Conservation (phyloP, 2,113 vertebrate genomes). For the Mastomys natalensis region DNA sequence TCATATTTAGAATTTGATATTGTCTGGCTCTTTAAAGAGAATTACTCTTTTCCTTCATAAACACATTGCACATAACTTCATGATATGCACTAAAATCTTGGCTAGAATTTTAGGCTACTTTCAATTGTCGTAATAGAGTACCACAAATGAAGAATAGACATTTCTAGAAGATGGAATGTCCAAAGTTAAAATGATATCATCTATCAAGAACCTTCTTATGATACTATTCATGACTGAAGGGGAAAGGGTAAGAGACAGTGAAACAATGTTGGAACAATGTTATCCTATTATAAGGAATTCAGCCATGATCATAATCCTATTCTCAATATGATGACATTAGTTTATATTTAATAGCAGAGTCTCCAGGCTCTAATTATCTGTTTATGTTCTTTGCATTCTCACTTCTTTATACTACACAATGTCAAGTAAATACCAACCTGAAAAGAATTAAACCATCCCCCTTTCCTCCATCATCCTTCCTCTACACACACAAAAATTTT, state of each 20-base stretch:
- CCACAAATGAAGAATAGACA: neutral
- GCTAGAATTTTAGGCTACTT: neutral
- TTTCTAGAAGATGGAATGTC: neutral
- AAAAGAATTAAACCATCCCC: no score
- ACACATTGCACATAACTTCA: neutral
- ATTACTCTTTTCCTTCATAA: neutral
- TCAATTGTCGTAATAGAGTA: neutral
- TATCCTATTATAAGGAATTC: neutral
- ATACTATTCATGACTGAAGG: neutral
- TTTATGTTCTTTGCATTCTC: neutral
- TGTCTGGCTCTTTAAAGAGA: neutral
- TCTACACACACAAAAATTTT: no score
- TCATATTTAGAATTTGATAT: neutral
- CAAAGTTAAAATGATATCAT: neutral
- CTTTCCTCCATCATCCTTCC: no score
- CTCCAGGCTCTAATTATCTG: neutral
- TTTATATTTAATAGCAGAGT: neutral
- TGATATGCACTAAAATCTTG: neutral
- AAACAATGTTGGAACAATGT: neutral
- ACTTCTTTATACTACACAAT: neutral
- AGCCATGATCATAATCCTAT: neutral
- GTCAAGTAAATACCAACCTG: neutral
- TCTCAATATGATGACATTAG: neutral
- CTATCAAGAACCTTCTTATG: neutral
- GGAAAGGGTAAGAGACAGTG: neutral